Evolutionary conservation across 2,797 vertebrate species (phyloP).

Genomic region (Pachyuromys duprasi): DNA sequence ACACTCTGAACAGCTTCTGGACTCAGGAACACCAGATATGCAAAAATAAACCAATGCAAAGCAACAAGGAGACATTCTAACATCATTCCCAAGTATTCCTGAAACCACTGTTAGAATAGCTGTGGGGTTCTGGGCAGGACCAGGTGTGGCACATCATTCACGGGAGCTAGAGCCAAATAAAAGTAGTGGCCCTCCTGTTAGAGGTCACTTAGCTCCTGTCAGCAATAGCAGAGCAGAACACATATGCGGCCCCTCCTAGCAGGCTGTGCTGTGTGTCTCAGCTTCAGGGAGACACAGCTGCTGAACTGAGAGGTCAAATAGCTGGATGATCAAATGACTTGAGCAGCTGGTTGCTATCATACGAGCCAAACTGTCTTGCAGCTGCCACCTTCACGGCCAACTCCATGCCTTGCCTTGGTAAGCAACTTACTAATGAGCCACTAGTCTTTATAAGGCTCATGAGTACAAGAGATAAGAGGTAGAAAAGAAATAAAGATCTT

Average conservation of each 20-base stretch:
- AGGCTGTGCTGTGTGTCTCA: neutral
- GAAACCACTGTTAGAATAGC: fast-evolving
- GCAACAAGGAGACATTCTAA: neutral
- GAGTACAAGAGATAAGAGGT: neutral
- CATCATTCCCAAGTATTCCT: neutral
- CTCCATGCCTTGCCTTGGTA: neutral
- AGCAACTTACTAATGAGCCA: fast-evolving
- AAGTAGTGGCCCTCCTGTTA: neutral
- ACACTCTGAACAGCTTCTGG: fast-evolving
- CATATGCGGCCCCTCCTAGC: fast-evolving
- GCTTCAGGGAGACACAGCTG: neutral
- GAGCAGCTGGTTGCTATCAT: neutral
- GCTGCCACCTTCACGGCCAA: fast-evolving
- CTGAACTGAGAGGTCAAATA: too few species aligned
- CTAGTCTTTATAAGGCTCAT: neutral
- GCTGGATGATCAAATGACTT: fast-evolving
- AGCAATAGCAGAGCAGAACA: neutral
- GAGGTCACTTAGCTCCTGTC: neutral
- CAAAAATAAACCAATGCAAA: neutral
- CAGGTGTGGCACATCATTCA: neutral
- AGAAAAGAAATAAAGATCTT: neutral
- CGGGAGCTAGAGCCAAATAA: neutral
- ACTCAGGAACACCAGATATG: fast-evolving
- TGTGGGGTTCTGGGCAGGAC: neutral
- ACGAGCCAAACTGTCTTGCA: fast-evolving